Base-by-base conservation (phyloP, 2,888 invertebrate genomes). In the Parnassius mnemosyne region DNA sequence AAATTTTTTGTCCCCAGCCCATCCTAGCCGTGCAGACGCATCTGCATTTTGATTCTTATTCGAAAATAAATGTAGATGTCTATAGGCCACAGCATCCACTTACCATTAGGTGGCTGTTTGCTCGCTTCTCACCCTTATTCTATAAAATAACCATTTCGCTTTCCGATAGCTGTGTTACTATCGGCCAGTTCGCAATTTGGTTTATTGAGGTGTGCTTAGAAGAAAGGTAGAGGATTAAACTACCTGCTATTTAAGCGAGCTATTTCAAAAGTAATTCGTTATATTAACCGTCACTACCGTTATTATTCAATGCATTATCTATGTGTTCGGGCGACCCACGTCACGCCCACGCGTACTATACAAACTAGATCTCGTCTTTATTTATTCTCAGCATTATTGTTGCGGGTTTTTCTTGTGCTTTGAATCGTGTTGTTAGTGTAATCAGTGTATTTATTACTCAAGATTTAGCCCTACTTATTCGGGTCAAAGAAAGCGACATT, bases 281-380 rank as follows among this genome's bases (percentile, higher is more conserved):
- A 63, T 55, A 59, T 63, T 63, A 63, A 55, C 55, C 43, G 51
- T 63, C 63, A 63, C 63, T 59, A 59, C 58, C 59, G 63, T 73
- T 68, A 76, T 72, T 82, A 83, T 83, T 80, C 77, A 77, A 74
- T 71, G 73, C 71, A 75, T 75, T 75, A 78, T 74, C 70, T 68
- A 63, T 64, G 72, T 34, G 74, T 71, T 67, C 66, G 70, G 65
- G 65, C 71, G 68, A 66, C 71, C 76, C 75, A 75, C 72, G 75
- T 65, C 82, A 75, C 77, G 68, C 75, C 76, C 85, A 82, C 89
- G 85, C 84, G 83, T 60, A 72, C 78, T 68, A 68, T 68, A 72
- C 77, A 77, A 89, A 89, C 89, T 87, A 87, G 87, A 89, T 89
- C 84, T 78, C 71, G 73, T 70, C 71, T 75, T 73, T 78, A 78